phyloP scores from a whole-genome alignment of 2,797 vertebrate species.

The Podargus strigoides region DNA sequence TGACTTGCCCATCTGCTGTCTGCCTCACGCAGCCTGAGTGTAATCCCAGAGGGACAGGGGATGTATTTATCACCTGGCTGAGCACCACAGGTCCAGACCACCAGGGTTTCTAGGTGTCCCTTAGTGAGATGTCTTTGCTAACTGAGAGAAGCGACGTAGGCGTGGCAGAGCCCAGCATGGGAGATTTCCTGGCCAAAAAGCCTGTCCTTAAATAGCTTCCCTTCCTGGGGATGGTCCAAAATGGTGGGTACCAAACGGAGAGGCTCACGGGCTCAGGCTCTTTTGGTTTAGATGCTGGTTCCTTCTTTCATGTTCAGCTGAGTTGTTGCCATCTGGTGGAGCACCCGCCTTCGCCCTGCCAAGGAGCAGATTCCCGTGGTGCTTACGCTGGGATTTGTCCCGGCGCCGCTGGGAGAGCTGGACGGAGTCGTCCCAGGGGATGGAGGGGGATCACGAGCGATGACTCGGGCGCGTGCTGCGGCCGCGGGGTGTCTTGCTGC shows the following conservation, averaged over 20 bases:
- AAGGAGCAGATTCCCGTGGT: background rate
- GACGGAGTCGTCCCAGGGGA: background rate
- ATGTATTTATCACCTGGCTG: background rate
- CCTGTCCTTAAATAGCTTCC: background rate
- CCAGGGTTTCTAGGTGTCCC: background rate
- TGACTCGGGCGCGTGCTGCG: background rate
- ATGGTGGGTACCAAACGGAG: background rate
- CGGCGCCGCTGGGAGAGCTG: fast-evolving
- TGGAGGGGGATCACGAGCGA: background rate
- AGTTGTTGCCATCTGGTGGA: background rate
- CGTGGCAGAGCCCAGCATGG: background rate
- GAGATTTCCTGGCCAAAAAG: background rate
- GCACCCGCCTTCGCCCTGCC: background rate
- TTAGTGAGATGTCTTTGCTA: background rate
- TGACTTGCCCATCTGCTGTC: background rate
- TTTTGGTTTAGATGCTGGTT: background rate
- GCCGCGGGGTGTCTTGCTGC: background rate
- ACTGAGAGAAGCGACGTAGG: fast-evolving
- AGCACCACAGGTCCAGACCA: background rate
- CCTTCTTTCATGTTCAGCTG: background rate
- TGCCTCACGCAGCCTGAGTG: background rate
- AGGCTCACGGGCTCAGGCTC: background rate
- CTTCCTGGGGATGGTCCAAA: background rate
- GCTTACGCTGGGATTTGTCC: background rate
- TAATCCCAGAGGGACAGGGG: background rate